These are phyloP conservation scores for Tholera decimalis DNA, from an alignment of 2,888 invertebrate species.

Conservation along the genomic window DNA sequence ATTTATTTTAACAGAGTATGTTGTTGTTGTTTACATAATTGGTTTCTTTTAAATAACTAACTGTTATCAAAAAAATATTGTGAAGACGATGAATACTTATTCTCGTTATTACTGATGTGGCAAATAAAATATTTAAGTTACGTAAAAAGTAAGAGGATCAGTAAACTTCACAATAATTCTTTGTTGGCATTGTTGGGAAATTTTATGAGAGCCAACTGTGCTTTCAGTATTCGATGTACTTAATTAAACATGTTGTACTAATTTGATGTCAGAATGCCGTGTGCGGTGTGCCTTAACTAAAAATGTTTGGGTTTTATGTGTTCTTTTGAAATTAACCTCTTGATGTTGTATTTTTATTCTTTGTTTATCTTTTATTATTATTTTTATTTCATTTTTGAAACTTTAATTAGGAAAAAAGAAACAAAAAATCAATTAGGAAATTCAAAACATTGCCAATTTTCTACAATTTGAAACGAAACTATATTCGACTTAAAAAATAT, in stretches of 20 bases:
- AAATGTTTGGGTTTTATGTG: constrained; percentile 47
- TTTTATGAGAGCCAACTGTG: constrained; percentile 4
- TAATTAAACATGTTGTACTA: constrained; percentile 65
- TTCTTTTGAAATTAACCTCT: constrained; percentile 55
- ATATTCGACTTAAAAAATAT: too few relatives aligned
- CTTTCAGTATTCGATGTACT: constrained; percentile 26
- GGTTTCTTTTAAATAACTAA: constrained; percentile 50
- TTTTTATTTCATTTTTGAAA: neutral
- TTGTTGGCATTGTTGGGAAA: constrained; percentile 15
- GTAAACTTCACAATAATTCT: constrained; percentile 13
- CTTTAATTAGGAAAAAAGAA: too few relatives aligned
- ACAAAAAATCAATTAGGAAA: too few relatives aligned
- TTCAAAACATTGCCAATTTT: too few relatives aligned
- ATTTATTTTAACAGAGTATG: constrained; percentile 20
- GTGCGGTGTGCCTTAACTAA: constrained; percentile 47
- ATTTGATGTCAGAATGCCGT: constrained; percentile 68
- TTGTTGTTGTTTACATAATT: constrained; percentile 33
- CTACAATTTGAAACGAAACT: too few relatives aligned
- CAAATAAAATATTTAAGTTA: neutral
- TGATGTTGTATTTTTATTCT: constrained; percentile 32
- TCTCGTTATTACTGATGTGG: neutral
- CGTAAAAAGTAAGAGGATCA: neutral
- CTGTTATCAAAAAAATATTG: constrained; percentile 8
- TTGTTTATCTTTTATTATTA: neutral
- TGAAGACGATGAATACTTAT: neutral